Evolutionary conservation across 1,140 invertebrate genomes (phyloP).

Genomic region (Megalonaias nervosa): DNA sequence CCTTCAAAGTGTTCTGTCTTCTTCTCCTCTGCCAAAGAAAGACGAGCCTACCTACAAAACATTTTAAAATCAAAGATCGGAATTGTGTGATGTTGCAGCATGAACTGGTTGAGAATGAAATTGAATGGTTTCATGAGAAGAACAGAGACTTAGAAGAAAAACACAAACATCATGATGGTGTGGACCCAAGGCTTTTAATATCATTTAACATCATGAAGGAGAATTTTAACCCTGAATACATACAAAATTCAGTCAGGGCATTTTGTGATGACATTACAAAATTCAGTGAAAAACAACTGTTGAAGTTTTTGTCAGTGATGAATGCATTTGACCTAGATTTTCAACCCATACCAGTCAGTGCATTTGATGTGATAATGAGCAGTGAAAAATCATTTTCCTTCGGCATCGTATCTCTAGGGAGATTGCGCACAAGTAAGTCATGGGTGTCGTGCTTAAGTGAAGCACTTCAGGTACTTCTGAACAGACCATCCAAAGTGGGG

Average conservation of each 20-base stretch:
- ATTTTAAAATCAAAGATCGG: background rate
- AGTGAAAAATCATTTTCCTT: background rate
- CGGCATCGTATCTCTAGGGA: background rate
- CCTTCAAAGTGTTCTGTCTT: slow-evolving; percentile 34
- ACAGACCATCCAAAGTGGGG: slow-evolving; percentile 30
- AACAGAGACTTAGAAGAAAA: slow-evolving; percentile 30
- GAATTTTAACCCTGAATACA: slow-evolving; percentile 45
- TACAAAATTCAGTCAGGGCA: slow-evolving; percentile 38
- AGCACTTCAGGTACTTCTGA: slow-evolving; percentile 37
- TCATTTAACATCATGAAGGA: slow-evolving; percentile 53
- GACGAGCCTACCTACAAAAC: slow-evolving; percentile 8
- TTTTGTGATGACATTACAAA: slow-evolving; percentile 35
- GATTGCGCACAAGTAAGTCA: background rate
- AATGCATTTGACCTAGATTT: slow-evolving; percentile 50
- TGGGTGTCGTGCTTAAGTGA: slow-evolving; percentile 46
- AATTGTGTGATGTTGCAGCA: slow-evolving; percentile 31
- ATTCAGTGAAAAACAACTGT: slow-evolving; percentile 29
- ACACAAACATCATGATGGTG: slow-evolving; percentile 26
- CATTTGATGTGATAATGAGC: slow-evolving; percentile 39
- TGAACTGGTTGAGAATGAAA: slow-evolving; percentile 31
- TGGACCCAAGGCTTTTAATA: slow-evolving; percentile 48
- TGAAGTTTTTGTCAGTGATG: slow-evolving; percentile 47
- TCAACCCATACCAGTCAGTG: slow-evolving; percentile 31
- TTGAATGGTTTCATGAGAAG: slow-evolving; percentile 41
- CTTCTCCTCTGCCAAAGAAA: slow-evolving; percentile 35